Evolutionary conservation across 1,140 invertebrate species (phyloP).

Genomic region (Drosophila simulans): DNA sequence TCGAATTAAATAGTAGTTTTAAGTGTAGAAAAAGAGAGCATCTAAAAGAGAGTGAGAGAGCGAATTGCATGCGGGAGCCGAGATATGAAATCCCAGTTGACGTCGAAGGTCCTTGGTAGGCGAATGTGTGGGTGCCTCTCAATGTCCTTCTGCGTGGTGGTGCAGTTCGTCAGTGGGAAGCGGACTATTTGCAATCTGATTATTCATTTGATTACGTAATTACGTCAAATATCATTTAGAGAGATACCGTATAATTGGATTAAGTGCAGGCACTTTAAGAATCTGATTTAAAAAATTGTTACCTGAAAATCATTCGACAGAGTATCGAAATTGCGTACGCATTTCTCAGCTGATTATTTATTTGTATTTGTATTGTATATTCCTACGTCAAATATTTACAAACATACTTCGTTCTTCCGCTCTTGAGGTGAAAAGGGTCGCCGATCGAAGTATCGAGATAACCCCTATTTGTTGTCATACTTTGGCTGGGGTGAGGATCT

Average conservation of each 20-base stretch:
- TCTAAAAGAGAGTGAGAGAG: neutral
- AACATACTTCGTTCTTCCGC: neutral
- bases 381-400: slow-evolving; percentile 1
- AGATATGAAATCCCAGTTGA: slow-evolving; percentile 7
- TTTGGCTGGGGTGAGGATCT: slow-evolving; percentile 18
- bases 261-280: too few species aligned
- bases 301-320: neutral
- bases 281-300: too few species aligned
- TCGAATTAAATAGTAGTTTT: neutral
- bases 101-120: neutral
- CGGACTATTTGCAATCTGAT: neutral
- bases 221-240: neutral
- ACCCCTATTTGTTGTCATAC: neutral
- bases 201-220: neutral
- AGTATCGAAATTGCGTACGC: neutral
- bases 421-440: slow-evolving; percentile 1
- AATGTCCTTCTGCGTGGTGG: neutral
- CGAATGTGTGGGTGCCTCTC: neutral
- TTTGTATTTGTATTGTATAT: neutral
- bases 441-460: slow-evolving; percentile 10
- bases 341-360: neutral
- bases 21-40: slow-evolving; percentile 3
- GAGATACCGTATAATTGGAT: neutral
- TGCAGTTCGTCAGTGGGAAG: neutral
- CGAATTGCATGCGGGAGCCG: neutral